A percentile compares a stretch with the other conserved stretches of the same genome.
Evolutionary conservation across 2,113 vertebrate species (phyloP).

Genomic region (Psittacula cyanocephala): DNA sequence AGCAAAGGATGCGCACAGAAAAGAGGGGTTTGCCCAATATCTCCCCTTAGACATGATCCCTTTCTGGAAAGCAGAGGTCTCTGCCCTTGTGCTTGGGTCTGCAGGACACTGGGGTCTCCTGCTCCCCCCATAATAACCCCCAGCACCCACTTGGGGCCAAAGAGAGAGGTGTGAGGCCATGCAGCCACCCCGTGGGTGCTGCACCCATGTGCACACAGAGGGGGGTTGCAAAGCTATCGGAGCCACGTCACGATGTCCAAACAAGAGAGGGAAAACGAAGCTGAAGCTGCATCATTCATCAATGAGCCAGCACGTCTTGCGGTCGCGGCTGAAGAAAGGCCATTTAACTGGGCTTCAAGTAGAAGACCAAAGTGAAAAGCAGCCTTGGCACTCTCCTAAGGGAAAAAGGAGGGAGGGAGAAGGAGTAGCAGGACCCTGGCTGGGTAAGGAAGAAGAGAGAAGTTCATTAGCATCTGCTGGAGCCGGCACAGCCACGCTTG

Average conservation of each 20-base stretch:
- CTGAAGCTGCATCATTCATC: neutral
- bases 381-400: neutral
- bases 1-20: neutral
- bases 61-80: neutral
- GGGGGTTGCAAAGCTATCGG: fast-evolving
- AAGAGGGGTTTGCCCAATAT: neutral
- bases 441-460: neutral
- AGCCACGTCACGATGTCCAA: neutral
- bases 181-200: neutral
- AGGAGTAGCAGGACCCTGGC: neutral
- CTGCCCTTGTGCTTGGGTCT: neutral
- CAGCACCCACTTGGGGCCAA: neutral
- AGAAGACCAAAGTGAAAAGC: neutral
- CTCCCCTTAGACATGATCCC: neutral
- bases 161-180: neutral
- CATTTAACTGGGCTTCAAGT: fast-evolving
- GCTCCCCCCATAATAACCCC: neutral
- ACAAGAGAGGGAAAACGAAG: neutral
- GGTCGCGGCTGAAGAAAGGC: neutral
- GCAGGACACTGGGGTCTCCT: fast-evolving
- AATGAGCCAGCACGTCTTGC: fast-evolving
- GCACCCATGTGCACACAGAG: fast-evolving
- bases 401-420: neutral
- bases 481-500: fast-evolving
- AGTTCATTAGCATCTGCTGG: fast-evolving